Base-by-base conservation (phyloP, 2,113 vertebrate species). In the Tichodroma muraria region DNA sequence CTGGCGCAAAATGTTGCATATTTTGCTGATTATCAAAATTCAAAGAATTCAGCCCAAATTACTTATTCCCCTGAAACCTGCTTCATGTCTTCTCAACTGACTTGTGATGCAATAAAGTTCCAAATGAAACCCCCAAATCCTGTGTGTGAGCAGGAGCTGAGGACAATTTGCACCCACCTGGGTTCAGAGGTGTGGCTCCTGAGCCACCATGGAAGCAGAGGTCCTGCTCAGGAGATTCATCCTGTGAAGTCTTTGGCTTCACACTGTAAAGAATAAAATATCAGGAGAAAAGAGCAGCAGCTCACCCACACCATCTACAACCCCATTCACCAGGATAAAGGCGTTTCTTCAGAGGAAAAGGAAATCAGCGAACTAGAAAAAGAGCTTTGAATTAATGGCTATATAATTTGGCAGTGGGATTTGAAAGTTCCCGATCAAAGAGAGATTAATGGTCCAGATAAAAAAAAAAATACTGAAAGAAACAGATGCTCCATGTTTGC, bases 401-500 rank as follows among this genome's bases (percentile, higher is more conserved):
- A 1, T 11, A 10, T 69, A 64, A 79, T 89, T 57, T 76, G 71
- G 44, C 59, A 85, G 31, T 21, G 42, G 71, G 25, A 35, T 88
- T 50, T 72, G 33, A 88, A 91, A 89, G 82, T 65, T 93, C 66
- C 61, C 1, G 9, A 85, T 88, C 81, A 82, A 91, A 88, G 65
- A 72, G 53, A 85, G 61, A 80, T 69, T 81, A 95, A 89, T 69
- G 66, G 66, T n/a, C 37, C 75, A 69, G 81, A 53, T 54, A 3
- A 75, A 78, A 86, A 42, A 42, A 59, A 40, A 63, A 76, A 21
- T 2, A 53, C 52, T 25, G 4, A 57, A 87, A 93, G 75, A 85
- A 87, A 35, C 92, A 95, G 88, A 91, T 85, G 85, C 78, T 89
- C 80, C 28, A 5, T 88, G 85, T 89, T 88, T 95, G 53, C 81